A percentile compares a stretch with the other conserved stretches of the same genome.
These are phyloP conservation scores for Penaeus chinensis DNA, from an alignment of 1,140 invertebrate genomes.

Conservation along the genomic window DNA sequence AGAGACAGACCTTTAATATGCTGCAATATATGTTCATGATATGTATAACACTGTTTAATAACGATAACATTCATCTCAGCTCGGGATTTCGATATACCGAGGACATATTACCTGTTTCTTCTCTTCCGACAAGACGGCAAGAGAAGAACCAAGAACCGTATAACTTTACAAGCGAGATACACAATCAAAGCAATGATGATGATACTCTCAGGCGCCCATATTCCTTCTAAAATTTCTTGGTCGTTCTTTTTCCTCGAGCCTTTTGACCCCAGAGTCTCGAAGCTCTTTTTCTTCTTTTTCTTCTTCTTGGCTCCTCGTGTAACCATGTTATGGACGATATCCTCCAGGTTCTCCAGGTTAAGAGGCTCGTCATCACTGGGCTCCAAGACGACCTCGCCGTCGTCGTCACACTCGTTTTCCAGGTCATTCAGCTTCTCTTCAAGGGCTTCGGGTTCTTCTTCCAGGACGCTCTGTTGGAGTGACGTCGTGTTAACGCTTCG, in stretches of 20 bases:
- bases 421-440: background rate
- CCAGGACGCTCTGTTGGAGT: background rate
- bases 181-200: conserved; percentile 42
- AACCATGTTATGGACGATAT: no score
- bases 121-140: background rate
- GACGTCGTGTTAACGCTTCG: background rate
- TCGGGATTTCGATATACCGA: no score
- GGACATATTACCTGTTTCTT: background rate
- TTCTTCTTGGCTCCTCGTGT: no score
- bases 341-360: no score
- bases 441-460: background rate
- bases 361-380: background rate
- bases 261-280: no score
- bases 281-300: no score
- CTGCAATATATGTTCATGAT: background rate
- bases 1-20: no score
- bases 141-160: conserved; percentile 33
- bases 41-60: background rate
- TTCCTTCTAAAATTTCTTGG: background rate
- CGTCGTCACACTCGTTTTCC: background rate
- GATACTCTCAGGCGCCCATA: conserved; percentile 33
- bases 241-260: no score
- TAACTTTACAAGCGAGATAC: conserved; percentile 37
- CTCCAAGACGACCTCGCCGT: background rate
- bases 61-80: no score